Evolutionary conservation across 2,113 vertebrate species (phyloP).

Genomic region (Meriones unguiculatus): DNA sequence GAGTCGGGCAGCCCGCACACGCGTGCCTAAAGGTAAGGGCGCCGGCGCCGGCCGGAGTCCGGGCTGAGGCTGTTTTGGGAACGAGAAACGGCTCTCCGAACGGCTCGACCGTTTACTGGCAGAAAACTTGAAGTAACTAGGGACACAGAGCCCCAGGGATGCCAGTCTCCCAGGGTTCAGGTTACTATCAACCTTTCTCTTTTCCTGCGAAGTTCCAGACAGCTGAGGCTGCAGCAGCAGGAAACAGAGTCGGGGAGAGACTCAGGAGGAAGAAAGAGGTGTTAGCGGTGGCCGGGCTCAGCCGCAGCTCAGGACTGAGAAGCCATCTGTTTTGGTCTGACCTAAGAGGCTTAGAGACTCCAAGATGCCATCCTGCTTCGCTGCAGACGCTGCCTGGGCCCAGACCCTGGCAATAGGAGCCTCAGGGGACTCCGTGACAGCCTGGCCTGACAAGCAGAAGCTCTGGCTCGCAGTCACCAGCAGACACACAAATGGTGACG

Average conservation of each 20-base stretch:
- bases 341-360: no score
- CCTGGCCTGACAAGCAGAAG: not conserved
- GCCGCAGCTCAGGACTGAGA: not conserved
- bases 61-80: not conserved
- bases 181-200: not conserved
- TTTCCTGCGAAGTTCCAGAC: not conserved
- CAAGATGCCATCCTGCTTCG: not conserved
- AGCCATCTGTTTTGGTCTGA: not conserved
- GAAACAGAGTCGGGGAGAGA: not conserved
- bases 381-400: not conserved
- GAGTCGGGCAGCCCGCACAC: not conserved
- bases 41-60: not conserved
- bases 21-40: fast-evolving
- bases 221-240: not conserved
- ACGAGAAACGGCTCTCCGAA: not conserved
- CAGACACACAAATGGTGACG: no score
- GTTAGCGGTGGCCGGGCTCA: not conserved
- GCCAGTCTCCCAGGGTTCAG: not conserved
- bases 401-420: not conserved
- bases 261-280: not conserved
- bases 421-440: not conserved
- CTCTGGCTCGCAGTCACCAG: not conserved
- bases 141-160: not conserved
- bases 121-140: conserved; percentile 23
- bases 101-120: not conserved